Evolutionary conservation across 2,888 invertebrate genomes (phyloP).

Genomic region (Drosophila pseudotakahashii): DNA sequence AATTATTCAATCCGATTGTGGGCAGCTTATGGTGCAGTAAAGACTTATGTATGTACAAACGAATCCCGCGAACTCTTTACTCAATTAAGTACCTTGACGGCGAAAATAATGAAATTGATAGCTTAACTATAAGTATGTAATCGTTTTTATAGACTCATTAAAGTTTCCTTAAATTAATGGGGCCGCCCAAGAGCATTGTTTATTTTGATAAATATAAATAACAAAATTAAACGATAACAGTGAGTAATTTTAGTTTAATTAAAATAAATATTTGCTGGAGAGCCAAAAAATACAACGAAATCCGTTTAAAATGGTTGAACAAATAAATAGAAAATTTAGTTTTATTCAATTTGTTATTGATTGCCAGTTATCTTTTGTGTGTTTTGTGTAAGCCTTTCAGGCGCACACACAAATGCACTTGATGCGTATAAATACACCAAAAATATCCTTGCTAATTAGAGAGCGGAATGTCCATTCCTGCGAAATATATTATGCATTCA

Average conservation of each 20-base stretch:
- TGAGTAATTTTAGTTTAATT: not conserved
- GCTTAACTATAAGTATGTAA: not conserved
- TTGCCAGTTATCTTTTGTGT: not conserved
- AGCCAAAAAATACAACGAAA: not conserved
- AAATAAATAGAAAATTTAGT: not conserved
- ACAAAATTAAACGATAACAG: not conserved
- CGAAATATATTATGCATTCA: conserved; percentile 3
- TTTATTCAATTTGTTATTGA: conserved; percentile 5
- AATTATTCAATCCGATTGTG: conserved; percentile 1
- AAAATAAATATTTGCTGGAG: conserved; percentile 8
- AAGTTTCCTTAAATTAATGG: not conserved
- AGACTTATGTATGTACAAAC: not conserved
- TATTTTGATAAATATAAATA: not conserved
- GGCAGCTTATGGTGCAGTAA: not conserved
- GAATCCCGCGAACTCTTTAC: not conserved
- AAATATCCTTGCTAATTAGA: conserved; percentile 20
- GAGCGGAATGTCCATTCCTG: not conserved
- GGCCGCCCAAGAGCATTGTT: not conserved
- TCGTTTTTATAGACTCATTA: not conserved
- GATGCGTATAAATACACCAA: not conserved
- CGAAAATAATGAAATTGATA: not conserved
- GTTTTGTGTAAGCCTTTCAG: not conserved
- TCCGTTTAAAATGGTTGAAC: not conserved
- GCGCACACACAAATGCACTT: not conserved
- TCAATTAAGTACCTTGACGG: too few species aligned